Conservation (phyloP, 1,140 invertebrate genomes). For the Drosophila sproati region DNA sequence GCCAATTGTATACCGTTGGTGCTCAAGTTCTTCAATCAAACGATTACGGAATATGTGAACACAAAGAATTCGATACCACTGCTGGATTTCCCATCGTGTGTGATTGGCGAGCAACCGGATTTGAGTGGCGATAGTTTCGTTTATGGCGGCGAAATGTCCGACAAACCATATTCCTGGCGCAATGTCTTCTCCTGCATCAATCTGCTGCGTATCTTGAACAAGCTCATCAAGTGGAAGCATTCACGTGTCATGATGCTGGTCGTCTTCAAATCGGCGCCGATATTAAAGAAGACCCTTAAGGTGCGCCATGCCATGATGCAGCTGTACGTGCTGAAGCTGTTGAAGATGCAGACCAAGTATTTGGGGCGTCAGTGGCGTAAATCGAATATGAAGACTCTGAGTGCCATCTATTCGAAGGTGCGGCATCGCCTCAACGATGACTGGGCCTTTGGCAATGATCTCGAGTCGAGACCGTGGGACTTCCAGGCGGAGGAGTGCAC, state of each 20-base stretch:
- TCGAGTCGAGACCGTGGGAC: slow-evolving; percentile 98
- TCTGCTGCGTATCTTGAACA: slow-evolving; percentile 97
- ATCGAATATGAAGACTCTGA: slow-evolving; percentile 99
- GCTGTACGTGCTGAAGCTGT: slow-evolving; percentile 97
- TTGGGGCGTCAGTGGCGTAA: slow-evolving; percentile 99
- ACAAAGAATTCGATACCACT: slow-evolving; percentile 98
- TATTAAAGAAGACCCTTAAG: slow-evolving; percentile 98
- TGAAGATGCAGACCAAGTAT: slow-evolving; percentile 99
- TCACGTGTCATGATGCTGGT: slow-evolving; percentile 99
- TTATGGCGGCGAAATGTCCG: slow-evolving; percentile 88
- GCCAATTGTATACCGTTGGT: slow-evolving; percentile 99
- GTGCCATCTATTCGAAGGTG: slow-evolving; percentile 99
- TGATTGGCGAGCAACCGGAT: slow-evolving; percentile 98
- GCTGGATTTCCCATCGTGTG: slow-evolving; percentile 97
- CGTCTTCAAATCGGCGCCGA: slow-evolving; percentile 99
- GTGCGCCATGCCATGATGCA: slow-evolving; percentile 99
- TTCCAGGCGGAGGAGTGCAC: slow-evolving; percentile 99
- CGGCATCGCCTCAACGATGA: slow-evolving; percentile 98
- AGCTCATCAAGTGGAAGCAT: slow-evolving; percentile 99
- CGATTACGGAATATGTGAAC: slow-evolving; percentile 97
- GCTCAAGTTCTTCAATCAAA: slow-evolving; percentile 99
- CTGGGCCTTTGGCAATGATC: slow-evolving; percentile 99
- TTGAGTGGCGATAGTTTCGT: slow-evolving; percentile 96
- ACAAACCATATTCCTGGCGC: slow-evolving; percentile 95
- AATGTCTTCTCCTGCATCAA: slow-evolving; percentile 99